Evolutionary conservation across 2,113 vertebrate species (phyloP), one percentile per base, ranked within the genome.

Genomic region (Aptenodytes patagonicus): DNA sequence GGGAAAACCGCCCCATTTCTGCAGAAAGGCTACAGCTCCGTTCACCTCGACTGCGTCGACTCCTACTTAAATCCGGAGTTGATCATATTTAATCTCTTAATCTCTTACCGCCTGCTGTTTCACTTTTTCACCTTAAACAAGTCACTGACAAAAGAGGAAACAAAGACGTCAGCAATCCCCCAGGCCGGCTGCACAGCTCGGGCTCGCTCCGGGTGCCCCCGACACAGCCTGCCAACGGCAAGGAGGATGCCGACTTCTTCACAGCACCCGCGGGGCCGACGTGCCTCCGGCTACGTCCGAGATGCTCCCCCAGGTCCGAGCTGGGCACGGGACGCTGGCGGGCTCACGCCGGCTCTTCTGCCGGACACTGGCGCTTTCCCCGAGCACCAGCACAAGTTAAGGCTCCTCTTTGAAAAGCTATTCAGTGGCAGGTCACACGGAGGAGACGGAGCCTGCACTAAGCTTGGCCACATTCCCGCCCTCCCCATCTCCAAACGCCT

Each of bases 91-190:
- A 49, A 92, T 73, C 91, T 88, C 54, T 89, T 92, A 71, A 92
- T 64, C 93, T 76, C 85, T 94, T 54, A 77, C 92, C 95, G 95
- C 86, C 83, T 42, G 79, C 76, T 62, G 69, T 55, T 94, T 93
- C 85, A 76, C 89, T 97, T 95, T 83, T 94, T 83, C 95, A 89
- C 79, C 89, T 86, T 32, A 77, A 83, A 55, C 36, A 12, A 94
- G 61, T 17, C n/a, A 24, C 62, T 17, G n/a, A 60, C 29, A 46
- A 12, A 44, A 54, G 49, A 64, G 13, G 36, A 34, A 62, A 42
- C 8, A 55, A 76, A 55, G 18, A 25, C 0, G 2, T 29, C 80
- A n/a, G 55, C 9, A 7, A 69, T 12, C 34, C 21, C 44, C 11
- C 3, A 5, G 38, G 79, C 11, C 22, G 47, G 57, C 38, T 38